phyloP scores from a whole-genome alignment of 2,888 invertebrate species.

The Drosophila emarginata region DNA sequence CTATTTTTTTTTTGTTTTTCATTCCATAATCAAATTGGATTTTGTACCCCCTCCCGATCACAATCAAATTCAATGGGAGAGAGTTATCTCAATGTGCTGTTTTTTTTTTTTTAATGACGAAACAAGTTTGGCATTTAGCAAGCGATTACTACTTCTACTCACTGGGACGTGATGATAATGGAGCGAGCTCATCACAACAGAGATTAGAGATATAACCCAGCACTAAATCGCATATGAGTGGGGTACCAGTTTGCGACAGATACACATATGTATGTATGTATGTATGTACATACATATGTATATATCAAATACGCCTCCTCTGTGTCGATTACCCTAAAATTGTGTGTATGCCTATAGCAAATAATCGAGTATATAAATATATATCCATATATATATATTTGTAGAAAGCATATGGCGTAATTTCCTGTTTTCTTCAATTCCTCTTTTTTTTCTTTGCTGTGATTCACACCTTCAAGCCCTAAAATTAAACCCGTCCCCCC shows the following conservation, averaged over 20 bases:
- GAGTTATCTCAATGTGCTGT: constrained; percentile 29
- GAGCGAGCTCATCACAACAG: constrained; percentile 18
- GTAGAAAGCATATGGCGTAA: constrained; percentile 4
- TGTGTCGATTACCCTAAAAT: neutral
- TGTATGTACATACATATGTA: no score
- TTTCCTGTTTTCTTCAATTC: neutral
- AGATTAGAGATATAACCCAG: constrained; percentile 34
- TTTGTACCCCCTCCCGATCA: constrained; percentile 29
- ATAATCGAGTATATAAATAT: neutral
- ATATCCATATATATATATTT: neutral
- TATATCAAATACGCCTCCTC: neutral
- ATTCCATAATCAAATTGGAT: constrained; percentile 26
- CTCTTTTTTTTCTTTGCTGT: neutral
- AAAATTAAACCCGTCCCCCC: neutral
- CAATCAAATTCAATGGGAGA: neutral
- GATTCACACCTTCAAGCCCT: constrained; percentile 6
- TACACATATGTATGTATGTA: neutral
- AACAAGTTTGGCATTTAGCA: constrained; percentile 55
- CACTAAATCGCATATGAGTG: neutral
- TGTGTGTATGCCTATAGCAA: neutral
- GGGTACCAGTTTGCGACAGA: constrained; percentile 17
- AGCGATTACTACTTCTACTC: constrained; percentile 28
- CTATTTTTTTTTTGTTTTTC: neutral
- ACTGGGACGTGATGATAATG: constrained; percentile 3
- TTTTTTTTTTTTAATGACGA: constrained; percentile 40